Conservation (phyloP, 2,888 invertebrate genomes). For the Yponomeuta cagnagella region DNA sequence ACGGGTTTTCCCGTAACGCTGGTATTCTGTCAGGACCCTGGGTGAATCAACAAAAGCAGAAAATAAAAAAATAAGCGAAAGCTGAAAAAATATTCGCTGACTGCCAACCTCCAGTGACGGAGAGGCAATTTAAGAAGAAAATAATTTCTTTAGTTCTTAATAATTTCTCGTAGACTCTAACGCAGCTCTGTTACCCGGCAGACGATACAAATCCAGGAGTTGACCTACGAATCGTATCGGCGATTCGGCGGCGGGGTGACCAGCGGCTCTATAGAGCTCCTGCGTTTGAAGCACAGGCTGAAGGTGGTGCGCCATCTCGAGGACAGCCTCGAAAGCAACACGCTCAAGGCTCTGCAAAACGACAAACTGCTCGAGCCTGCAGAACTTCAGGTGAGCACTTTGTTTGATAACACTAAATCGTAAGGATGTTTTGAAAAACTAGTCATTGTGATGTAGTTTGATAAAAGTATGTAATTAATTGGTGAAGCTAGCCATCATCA, state of each 20-base stretch:
- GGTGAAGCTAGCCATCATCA: too few relatives aligned
- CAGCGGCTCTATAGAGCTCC: constrained; percentile 90
- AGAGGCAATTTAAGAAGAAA: too few relatives aligned
- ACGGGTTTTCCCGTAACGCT: too few relatives aligned
- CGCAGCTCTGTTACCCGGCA: constrained; percentile 33
- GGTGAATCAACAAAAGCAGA: too few relatives aligned
- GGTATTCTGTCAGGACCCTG: too few relatives aligned
- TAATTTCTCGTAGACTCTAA: too few relatives aligned
- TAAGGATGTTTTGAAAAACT: not conserved
- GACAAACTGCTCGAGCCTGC: constrained; percentile 80
- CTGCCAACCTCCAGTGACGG: too few relatives aligned
- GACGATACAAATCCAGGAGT: constrained; percentile 86
- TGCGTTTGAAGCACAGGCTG: constrained; percentile 92
- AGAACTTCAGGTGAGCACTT: constrained; percentile 74
- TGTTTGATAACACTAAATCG: not conserved
- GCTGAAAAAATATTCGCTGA: too few relatives aligned
- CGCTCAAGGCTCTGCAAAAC: constrained; percentile 87
- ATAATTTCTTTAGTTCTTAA: too few relatives aligned
- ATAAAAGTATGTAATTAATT: too few relatives aligned
- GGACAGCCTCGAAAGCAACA: constrained; percentile 90
- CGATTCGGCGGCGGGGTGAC: constrained; percentile 86
- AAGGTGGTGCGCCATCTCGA: constrained; percentile 95
- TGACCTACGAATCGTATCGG: constrained; percentile 91
- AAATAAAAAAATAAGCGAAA: too few relatives aligned
- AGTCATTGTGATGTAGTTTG: not conserved